phyloP scores from a whole-genome alignment of 2,113 vertebrate genomes.

The Hiodon tergisus region DNA sequence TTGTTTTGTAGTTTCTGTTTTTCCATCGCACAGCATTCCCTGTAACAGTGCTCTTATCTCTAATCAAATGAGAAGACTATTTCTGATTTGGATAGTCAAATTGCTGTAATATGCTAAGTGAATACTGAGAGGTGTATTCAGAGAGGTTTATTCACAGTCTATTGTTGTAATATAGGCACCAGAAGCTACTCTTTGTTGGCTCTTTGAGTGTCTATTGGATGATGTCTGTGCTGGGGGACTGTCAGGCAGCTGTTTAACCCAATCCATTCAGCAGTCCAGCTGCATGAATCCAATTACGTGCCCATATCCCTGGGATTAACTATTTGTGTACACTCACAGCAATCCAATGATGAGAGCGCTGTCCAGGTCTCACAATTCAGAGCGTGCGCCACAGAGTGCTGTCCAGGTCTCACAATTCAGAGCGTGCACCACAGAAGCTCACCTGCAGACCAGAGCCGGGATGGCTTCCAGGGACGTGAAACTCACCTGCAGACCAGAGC shows the following conservation, averaged over 20 bases:
- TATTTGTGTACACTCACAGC: constrained; percentile 28
- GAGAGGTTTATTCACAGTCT: not conserved
- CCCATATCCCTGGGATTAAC: constrained; percentile 42
- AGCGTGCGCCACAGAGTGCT: constrained; percentile 29
- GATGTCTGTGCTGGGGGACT: constrained; percentile 3
- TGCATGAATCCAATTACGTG: constrained; percentile 26
- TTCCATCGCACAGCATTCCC: no score
- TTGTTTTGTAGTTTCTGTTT: no score
- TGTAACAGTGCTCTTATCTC: no score
- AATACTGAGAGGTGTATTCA: not conserved
- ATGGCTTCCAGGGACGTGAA: no score
- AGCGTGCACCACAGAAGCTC: constrained; percentile 19
- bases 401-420: no score
- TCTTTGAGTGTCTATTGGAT: not conserved
- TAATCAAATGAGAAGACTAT: constrained; percentile 3
- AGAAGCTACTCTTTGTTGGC: not conserved
- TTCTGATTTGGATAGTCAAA: constrained; percentile 5
- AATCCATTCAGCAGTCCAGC: constrained; percentile 41
- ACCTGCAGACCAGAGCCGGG: no score
- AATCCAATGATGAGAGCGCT: constrained; percentile 24
- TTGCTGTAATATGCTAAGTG: not conserved
- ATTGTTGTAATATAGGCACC: not conserved
- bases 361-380: constrained; percentile 14
- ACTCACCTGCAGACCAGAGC: no score
- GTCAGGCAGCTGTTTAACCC: constrained; percentile 19